phyloP scores from a whole-genome alignment of 2,888 invertebrate species.

The Dryococelus australis region DNA sequence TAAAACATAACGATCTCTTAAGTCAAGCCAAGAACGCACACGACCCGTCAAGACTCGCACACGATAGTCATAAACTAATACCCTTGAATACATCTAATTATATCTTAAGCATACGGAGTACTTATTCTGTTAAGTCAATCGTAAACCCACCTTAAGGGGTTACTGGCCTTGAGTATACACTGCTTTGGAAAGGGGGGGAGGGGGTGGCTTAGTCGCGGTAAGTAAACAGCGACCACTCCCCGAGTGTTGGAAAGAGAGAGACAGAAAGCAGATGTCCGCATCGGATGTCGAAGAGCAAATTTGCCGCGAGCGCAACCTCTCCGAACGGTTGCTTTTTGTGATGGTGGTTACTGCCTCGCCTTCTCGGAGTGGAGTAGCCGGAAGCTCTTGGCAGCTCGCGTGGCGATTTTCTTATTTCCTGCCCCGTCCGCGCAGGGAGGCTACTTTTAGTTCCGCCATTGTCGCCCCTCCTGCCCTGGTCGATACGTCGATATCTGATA shows the following conservation, averaged over 20 bases:
- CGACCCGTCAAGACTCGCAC: no score
- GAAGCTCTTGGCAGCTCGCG: background rate
- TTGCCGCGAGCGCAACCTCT: background rate
- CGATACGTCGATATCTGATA: constrained; percentile 2
- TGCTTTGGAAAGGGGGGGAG: background rate
- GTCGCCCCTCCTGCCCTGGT: background rate
- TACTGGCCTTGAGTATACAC: no score
- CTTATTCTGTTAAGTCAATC: no score
- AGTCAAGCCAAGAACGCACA: no score
- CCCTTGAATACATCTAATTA: no score
- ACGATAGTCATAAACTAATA: no score
- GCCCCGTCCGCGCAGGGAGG: background rate
- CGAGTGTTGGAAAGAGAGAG: background rate
- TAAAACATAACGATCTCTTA: no score
- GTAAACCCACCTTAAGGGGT: no score
- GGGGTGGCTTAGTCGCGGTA: background rate
- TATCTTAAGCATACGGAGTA: no score
- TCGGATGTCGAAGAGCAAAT: background rate
- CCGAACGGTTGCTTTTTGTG: background rate
- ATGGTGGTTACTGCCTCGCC: no score
- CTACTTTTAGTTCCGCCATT: background rate
- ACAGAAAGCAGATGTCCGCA: background rate
- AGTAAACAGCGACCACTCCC: background rate
- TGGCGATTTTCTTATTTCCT: background rate
- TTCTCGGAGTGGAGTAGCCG: background rate